A percentile compares a stretch with the other conserved stretches of the same genome.
phyloP scores from a whole-genome alignment of 2,888 invertebrate genomes.

The Apamea sordens region DNA sequence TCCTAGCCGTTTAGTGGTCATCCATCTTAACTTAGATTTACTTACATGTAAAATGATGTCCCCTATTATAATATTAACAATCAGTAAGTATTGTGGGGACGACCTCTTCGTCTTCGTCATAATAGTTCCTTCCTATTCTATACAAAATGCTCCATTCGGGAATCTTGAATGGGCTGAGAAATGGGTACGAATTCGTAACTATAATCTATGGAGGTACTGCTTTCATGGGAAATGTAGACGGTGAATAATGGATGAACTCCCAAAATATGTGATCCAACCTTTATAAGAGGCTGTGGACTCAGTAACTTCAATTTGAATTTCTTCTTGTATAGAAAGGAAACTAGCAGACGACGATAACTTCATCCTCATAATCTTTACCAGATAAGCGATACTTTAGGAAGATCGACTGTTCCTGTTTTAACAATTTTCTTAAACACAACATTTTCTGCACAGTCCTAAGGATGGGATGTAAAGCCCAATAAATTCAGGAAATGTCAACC shows the following conservation, averaged over 20 bases:
- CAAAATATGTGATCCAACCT: conserved; percentile 11
- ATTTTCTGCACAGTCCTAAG: background rate
- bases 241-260: conserved; percentile 2
- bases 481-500: conserved; percentile 14
- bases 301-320: background rate
- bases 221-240: conserved; percentile 8
- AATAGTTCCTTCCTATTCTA: conserved; percentile 48
- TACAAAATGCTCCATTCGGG: conserved; percentile 45
- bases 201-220: conserved; percentile 13
- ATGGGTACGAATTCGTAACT: conserved; percentile 38
- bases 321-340: background rate
- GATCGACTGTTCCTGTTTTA: background rate
- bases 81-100: conserved; percentile 34
- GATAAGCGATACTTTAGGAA: background rate
- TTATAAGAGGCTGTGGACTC: background rate
- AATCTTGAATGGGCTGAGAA: conserved; percentile 45
- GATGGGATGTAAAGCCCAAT: background rate
- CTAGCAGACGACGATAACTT: background rate
- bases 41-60: conserved; percentile 45
- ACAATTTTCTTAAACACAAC: background rate
- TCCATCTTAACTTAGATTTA: conserved; percentile 49
- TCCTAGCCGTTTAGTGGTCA: conserved; percentile 39
- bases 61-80: conserved; percentile 54
- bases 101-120: conserved; percentile 27
- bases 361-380: background rate